A percentile compares a stretch with the other conserved stretches of the same genome.
phyloP scores from a whole-genome alignment of 2,113 vertebrate genomes.

The Elephantulus edwardii region DNA sequence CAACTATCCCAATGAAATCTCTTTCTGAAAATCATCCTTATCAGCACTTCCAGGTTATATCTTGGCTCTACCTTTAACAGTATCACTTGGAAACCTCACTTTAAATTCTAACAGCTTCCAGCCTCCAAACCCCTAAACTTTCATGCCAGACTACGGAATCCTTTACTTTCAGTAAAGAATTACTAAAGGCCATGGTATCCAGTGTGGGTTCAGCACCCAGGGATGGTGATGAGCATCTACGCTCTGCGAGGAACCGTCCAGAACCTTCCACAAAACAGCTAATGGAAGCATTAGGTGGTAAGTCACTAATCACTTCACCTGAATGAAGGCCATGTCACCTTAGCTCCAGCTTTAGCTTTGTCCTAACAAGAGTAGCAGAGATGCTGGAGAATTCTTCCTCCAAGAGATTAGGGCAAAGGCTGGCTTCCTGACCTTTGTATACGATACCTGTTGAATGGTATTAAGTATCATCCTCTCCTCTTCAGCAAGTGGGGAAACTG shows the following conservation, averaged over 20 bases:
- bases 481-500: neutral
- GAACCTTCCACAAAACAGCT: conserved; percentile 86
- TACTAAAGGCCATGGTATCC: conserved; percentile 85
- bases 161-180: conserved; percentile 84
- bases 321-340: neutral
- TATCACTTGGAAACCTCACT: neutral
- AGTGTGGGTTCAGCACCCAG: conserved; percentile 89
- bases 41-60: neutral
- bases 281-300: conserved; percentile 81
- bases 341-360: neutral
- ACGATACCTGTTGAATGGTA: neutral
- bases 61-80: neutral
- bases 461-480: neutral
- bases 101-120: neutral
- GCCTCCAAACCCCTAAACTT: neutral
- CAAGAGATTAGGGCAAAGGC: neutral
- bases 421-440: neutral
- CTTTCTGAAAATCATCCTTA: neutral
- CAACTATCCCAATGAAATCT: neutral
- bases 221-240: conserved; percentile 88
- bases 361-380: neutral
- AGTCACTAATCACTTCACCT: neutral
- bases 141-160: neutral
- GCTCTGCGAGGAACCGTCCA: conserved; percentile 83
- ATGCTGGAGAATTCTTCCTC: neutral